Base-by-base conservation (phyloP, 2,113 vertebrate genomes). In the Pangasianodon gigas region DNA sequence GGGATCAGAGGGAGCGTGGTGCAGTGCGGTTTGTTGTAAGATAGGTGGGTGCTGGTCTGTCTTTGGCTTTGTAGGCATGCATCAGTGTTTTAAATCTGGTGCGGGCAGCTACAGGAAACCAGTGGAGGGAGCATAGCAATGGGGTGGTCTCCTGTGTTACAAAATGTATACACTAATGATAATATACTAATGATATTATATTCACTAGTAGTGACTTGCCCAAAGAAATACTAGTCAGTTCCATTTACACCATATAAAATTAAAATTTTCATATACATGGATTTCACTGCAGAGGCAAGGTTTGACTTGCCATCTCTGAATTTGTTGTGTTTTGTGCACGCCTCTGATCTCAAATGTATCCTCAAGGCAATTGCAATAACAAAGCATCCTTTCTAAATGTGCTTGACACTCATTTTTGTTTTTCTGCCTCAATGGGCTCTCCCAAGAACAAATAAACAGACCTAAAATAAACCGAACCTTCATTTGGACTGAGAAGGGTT, bases 391-490 rank as follows among this genome's bases (percentile, higher is more conserved):
- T 81, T 60, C 54, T 62, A 58, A 71, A 56, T 52, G 54, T 29
- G 32, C 41, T n/a, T 62, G 60, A 82, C n/a, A 48, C 51, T n/a
- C 19, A 69, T 85, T 79, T 67, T 14, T 56, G 52, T 71, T 48
- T 46, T 56, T 56, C 24, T 71, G 7, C 24, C 14, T 71, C 60
- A 82, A 19, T 46, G 29, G 52, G 7, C 85, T 41, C 69, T 62
- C 46, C 41, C 3, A 75, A 74, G n/a, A 81, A 91, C 60, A 69
- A 82, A 71, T n/a, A 88, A 75, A 90, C 82, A 29, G 24, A 51
- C 69, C 16, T 77, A 32, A 86, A 87, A 75, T 81, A 84, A 67
- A 86, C 46, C 46, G 71, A 62, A 88, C 37, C 87, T 87, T 92
- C 79, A 82, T 84, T 48, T 58, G 41, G 41, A 89, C 87, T 48